phyloP scores from a whole-genome alignment of 2,888 invertebrate genomes.

The Rhagonycha fulva region DNA sequence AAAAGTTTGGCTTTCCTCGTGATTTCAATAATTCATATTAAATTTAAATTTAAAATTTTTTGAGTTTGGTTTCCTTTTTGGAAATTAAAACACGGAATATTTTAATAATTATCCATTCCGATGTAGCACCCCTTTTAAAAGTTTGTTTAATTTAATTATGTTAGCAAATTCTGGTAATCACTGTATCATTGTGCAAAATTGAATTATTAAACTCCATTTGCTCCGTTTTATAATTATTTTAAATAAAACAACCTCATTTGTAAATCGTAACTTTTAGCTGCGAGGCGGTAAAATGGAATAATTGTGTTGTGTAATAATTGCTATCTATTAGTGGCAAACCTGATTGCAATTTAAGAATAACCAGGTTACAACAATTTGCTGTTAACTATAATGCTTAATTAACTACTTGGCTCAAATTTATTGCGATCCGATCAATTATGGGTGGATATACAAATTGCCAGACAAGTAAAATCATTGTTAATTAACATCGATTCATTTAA shows the following conservation, averaged over 20 bases:
- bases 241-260: neutral
- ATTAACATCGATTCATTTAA: neutral
- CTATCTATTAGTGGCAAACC: slow-evolving; percentile 18
- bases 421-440: neutral
- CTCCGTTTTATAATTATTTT: neutral
- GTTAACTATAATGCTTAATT: slow-evolving; percentile 29
- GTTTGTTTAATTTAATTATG: neutral
- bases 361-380: slow-evolving; percentile 23
- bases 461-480: neutral
- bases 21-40: neutral
- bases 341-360: slow-evolving; percentile 16
- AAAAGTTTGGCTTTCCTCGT: neutral
- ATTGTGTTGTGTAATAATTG: slow-evolving; percentile 10
- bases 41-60: neutral
- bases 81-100: neutral
- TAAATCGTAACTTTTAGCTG: neutral
- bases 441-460: neutral
- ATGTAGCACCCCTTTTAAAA: neutral
- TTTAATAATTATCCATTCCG: neutral
- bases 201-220: neutral
- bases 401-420: slow-evolving; percentile 24
- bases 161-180: neutral
- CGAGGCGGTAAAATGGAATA: neutral
- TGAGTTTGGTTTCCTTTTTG: neutral
- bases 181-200: neutral